Percentiles rank a stretch among this genome's conserved stretches.
Conservation (phyloP, 2,888 invertebrate genomes). For the Lycophotia porphyrea region DNA sequence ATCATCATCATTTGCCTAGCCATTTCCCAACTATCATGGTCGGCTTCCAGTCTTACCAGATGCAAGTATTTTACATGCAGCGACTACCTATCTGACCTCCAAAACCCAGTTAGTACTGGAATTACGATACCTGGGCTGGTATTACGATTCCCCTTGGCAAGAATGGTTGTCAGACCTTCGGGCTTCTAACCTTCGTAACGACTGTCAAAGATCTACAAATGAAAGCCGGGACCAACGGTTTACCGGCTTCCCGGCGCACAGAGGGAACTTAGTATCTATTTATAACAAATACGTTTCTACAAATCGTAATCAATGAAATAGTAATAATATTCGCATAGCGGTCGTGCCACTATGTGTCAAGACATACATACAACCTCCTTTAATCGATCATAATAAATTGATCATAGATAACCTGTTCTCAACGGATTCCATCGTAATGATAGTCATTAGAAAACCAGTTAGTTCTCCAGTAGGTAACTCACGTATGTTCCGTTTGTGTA, state of each 20-base stretch:
- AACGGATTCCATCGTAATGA: conserved; percentile 8
- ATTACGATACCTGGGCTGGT: too few relatives aligned
- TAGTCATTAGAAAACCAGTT: conserved; percentile 35
- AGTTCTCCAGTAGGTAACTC: conserved; percentile 18
- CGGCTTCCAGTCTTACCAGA: not conserved
- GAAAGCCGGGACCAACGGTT: not conserved
- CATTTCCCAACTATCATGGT: too few relatives aligned
- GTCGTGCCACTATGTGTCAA: not conserved
- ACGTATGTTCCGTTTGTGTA: conserved; percentile 14
- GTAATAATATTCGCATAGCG: conserved; percentile 12
- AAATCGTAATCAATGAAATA: not conserved
- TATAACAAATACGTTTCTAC: not conserved
- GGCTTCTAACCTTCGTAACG: too few relatives aligned
- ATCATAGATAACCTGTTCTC: conserved; percentile 24
- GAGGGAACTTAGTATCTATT: not conserved
- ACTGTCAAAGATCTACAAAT: not conserved
- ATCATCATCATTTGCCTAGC: too few relatives aligned
- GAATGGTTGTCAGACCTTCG: not conserved
- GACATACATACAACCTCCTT: not conserved
- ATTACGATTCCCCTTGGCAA: not conserved
- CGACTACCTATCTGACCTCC: not conserved
- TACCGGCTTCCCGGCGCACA: not conserved
- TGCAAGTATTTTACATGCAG: not conserved
- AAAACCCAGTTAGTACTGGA: not conserved
- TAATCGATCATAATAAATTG: conserved; percentile 20